A percentile compares a stretch with the other conserved stretches of the same genome.
phyloP scores from a whole-genome alignment of 2,888 invertebrate genomes.

The Hyppa rectilinea region DNA sequence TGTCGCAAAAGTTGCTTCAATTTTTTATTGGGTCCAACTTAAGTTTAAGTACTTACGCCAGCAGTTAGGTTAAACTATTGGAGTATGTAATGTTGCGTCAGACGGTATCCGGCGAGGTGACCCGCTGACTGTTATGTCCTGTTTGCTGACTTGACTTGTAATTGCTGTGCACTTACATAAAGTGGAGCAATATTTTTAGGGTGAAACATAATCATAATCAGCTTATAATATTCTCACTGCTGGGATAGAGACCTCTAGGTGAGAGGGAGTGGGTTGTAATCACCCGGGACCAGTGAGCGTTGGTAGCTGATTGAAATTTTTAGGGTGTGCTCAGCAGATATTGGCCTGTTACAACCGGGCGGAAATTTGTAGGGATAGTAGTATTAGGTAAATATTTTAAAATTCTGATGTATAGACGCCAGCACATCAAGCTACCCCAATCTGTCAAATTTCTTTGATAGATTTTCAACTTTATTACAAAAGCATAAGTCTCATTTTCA shows the following conservation, averaged over 20 bases:
- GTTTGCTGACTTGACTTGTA: conserved; percentile 33
- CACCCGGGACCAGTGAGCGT: no score
- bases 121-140: conserved; percentile 38
- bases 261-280: no score
- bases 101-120: conserved; percentile 30
- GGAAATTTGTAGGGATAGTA: not conserved
- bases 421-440: no score
- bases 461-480: no score
- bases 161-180: conserved; percentile 26
- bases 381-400: not conserved
- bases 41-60: not conserved
- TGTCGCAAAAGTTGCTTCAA: not conserved
- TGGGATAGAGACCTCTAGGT: no score
- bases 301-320: no score
- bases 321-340: not conserved
- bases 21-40: not conserved
- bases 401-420: no score
- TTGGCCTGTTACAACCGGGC: not conserved
- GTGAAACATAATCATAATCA: no score
- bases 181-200: not conserved
- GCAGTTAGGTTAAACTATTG: not conserved
- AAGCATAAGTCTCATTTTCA: no score
- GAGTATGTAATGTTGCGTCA: conserved; percentile 41
- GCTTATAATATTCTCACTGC: no score
- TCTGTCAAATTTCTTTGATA: no score